Base-by-base conservation (phyloP, 1,140 invertebrate genomes). In the Riptortus pedestris region DNA sequence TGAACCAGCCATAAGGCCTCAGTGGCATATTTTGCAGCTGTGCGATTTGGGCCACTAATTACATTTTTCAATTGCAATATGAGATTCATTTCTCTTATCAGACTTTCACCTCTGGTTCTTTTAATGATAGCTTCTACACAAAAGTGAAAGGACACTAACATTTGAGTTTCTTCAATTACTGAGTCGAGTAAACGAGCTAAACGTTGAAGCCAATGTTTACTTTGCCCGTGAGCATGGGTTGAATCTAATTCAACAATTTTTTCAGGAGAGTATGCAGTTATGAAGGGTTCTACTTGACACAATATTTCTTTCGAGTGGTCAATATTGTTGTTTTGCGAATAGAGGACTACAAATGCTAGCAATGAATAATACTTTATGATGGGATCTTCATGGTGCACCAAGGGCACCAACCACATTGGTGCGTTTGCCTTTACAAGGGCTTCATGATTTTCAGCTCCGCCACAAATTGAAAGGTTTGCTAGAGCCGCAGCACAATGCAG, bases 101-200 rank as follows among this genome's bases (percentile, higher is more conserved):
- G 88, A 74, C 92, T 86, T 0, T 93, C 90, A 12, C 92, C 91
- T 76, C 98, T 95, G 69, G 93, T 87, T 70, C 95, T 89, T 72
- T 98, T 98, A 38, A 99, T 98, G 12, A 90, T 91, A 2, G 96
- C 96, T 75, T 99, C 96, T 93, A 99, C 97, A 71, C 94, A 97
- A 74, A 99, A 99, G 73, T 99, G 96, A 75, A 99, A 99, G 27
- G 96, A 94, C 0, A 96, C 96, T 60, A 99, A 75, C 72, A 96
- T 96, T 67, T 94, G 82, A 0, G 96, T 95, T 75, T 98, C 96
- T 72, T 96, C 91, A 60, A 94, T 79, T 73, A 97, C 93, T 18
- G 94, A 97, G 69, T 87, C 92, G 2, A 99, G 75, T 18, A 99
- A 90, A 0, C 95, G 94, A 0, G 98, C 91, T 38, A 99, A 77